Evolutionary conservation across 1,140 invertebrate genomes (phyloP).

Genomic region (Belonocnema kinseyi): DNA sequence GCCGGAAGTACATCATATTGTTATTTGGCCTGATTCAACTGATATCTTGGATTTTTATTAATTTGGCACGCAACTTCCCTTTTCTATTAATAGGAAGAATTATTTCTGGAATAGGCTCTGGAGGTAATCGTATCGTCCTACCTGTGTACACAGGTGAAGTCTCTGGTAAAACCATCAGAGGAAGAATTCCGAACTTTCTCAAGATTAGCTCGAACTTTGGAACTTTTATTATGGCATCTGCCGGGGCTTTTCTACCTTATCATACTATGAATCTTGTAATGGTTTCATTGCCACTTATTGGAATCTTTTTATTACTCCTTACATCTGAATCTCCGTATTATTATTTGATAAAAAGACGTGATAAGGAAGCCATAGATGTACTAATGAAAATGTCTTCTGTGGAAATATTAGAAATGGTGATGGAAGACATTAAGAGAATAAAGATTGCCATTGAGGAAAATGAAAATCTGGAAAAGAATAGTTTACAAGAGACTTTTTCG

Average conservation of each 20-base stretch:
- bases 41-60: slow-evolving; percentile 59
- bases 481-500: slow-evolving; percentile 77
- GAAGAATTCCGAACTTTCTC: slow-evolving; percentile 74
- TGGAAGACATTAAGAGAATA: slow-evolving; percentile 80
- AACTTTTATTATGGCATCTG: slow-evolving; percentile 73
- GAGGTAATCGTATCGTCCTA: slow-evolving; percentile 70
- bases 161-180: slow-evolving; percentile 75
- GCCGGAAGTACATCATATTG: background rate
- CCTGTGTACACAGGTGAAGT: slow-evolving; percentile 78
- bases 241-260: slow-evolving; percentile 75
- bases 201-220: slow-evolving; percentile 77
- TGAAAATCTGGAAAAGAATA: slow-evolving; percentile 74
- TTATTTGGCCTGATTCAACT: background rate
- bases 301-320: slow-evolving; percentile 79
- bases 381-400: slow-evolving; percentile 79
- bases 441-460: slow-evolving; percentile 77
- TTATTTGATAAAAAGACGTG: slow-evolving; percentile 62
- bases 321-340: slow-evolving; percentile 84
- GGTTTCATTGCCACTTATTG: slow-evolving; percentile 75
- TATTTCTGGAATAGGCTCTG: slow-evolving; percentile 74
- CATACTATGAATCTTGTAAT: slow-evolving; percentile 73
- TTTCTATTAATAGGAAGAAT: slow-evolving; percentile 63
- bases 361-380: slow-evolving; percentile 78
- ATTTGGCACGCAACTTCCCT: slow-evolving; percentile 50
- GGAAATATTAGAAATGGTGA: slow-evolving; percentile 75